Base-by-base conservation (phyloP, 2,888 invertebrate genomes). In the Portevinia maculata region DNA sequence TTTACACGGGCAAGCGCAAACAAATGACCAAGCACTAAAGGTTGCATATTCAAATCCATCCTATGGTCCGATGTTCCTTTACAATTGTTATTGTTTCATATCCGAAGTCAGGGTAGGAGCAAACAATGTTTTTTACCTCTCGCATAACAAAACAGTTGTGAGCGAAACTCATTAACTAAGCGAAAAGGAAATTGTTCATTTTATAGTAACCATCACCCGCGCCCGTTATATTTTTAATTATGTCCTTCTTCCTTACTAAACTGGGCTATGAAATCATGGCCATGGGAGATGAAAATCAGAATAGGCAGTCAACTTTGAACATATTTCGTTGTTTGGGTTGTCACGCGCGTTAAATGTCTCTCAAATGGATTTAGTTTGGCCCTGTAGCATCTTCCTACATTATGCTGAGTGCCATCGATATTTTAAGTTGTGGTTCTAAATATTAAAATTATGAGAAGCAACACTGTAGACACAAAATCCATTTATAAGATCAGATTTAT, bases 121-220 rank as follows among this genome's bases (percentile, higher is more conserved):
- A 57, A 70, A 53, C 59, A 64, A 67, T 34, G 1, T 19, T 48
- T 37, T 52, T 52, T 17, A 52, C 59, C 34, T 65, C 57, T 50
- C 37, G 57, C 30, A 21, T 50, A 37, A 60, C 32, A 60, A 39
- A 55, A 79, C 74, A 79, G 74, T 67, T 55, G 60, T 39, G 60
- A 52, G 57, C 50, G 70, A 65, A 76, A 76, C 81, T 76, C 81
- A 81, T 81, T 81, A 81, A 70, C 76, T 70, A 76, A 81, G 59
- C 76, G 44, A 70, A 81, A 65, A 65, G 81, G 76, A 81, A 81
- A 76, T 81, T 76, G 76, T 76, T 81, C 81, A 76, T 76, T 65
- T 81, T 15, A 62, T 57, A 39, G 37, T 37, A 39, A 9, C 67
- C 32, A 24, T 15, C 8, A 37, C 21, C 19, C n/a, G 8, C 24